These are phyloP conservation scores for Sebastes hopkinsi DNA, from an alignment of 2,797 vertebrate genomes.

Conservation along the genomic window DNA sequence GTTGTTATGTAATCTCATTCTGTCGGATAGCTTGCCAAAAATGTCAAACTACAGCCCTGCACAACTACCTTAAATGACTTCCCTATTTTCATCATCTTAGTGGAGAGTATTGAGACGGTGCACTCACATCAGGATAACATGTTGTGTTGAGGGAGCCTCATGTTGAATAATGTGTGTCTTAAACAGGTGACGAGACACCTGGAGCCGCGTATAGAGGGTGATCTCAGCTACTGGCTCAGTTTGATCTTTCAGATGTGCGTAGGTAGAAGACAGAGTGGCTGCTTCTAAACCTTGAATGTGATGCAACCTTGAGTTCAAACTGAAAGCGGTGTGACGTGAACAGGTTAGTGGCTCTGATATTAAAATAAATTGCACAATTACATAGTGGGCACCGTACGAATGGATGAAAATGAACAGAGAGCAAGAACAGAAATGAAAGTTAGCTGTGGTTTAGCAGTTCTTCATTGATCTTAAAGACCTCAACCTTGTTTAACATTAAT, in stretches of 20 bases:
- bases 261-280: background rate
- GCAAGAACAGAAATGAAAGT: background rate
- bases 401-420: background rate
- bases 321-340: background rate
- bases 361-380: background rate
- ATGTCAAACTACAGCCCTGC: constrained; percentile 16
- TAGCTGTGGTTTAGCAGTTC: background rate
- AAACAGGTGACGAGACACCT: constrained; percentile 4
- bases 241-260: background rate
- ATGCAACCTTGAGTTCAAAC: background rate
- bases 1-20: constrained; percentile 5
- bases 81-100: constrained; percentile 36
- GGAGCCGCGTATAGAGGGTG: background rate
- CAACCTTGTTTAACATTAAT: background rate
- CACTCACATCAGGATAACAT: background rate
- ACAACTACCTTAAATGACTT: constrained; percentile 2
- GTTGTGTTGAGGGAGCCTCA: background rate
- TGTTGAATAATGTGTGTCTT: constrained; percentile 15
- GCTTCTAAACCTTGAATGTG: background rate
- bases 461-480: background rate
- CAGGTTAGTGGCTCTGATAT: background rate
- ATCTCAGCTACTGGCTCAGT: background rate
- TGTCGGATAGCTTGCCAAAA: constrained; percentile 6
- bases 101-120: constrained; percentile 16
- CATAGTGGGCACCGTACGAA: background rate